A percentile compares a stretch with the other conserved stretches of the same genome.
These are phyloP conservation scores for Nephrotoma appendiculata DNA, from an alignment of 2,888 invertebrate genomes.

Conservation along the genomic window DNA sequence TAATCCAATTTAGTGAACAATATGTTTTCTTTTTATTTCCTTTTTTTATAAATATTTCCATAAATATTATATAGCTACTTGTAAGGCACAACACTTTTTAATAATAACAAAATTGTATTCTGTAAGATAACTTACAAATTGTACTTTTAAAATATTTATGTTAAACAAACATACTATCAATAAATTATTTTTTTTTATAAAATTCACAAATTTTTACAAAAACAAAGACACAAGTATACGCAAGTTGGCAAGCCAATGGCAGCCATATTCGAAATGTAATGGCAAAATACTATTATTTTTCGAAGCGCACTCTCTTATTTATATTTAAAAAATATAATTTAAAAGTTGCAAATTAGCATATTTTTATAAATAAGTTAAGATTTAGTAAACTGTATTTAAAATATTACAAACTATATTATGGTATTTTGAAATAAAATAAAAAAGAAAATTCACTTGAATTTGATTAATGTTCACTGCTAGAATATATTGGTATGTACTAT, in stretches of 20 bases:
- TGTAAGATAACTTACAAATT: not conserved
- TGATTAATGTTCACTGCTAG: not conserved
- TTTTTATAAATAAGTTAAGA: not conserved
- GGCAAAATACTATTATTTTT: not conserved
- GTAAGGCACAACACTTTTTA: not conserved
- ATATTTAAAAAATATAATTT: not conserved
- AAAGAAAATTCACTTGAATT: not conserved
- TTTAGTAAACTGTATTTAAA: not conserved
- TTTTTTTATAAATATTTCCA: not conserved
- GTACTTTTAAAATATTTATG: not conserved
- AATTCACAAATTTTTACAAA: constrained; percentile 6
- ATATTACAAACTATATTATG: not conserved
- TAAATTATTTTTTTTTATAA: not conserved
- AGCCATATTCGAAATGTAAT: constrained; percentile 18
- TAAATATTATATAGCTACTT: not conserved
- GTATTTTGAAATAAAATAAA: not conserved
- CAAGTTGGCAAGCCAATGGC: constrained; percentile 18
- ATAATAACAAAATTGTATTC: not conserved
- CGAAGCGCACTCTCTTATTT: not conserved
- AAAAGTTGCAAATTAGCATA: too few relatives aligned
- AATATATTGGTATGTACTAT: not conserved
- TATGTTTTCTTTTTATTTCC: not conserved
- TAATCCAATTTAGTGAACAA: not conserved
- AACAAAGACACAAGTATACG: constrained; percentile 13
- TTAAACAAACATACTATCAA: not conserved